Base-by-base conservation (phyloP, 2,113 vertebrate species). In the Amblyornis subalaris region DNA sequence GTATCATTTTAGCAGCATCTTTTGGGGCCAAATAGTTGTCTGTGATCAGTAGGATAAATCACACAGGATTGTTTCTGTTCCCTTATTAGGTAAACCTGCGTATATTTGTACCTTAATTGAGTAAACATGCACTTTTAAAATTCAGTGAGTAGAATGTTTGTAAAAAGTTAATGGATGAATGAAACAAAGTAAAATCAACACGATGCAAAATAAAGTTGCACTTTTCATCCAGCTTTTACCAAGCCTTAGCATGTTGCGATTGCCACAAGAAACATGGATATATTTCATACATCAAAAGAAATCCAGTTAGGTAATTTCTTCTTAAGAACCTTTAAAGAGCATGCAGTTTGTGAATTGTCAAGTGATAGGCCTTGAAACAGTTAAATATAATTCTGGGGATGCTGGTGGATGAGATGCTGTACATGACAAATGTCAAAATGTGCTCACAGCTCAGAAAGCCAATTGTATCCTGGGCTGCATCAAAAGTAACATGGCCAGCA, bases 401-500 rank as follows among this genome's bases (percentile, higher is more conserved):
- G 47, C 54, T 47, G 40, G 9, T 55, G 26, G 19, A 33, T 38
- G 38, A 38, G 45, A 33, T 22, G 28, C 12, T 38, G 23, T 19
- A 33, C 28, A 10, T 15, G 31, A 58, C 36, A 44, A 45, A 35
- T 38, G 36, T 38, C 36, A 58, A 44, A 4, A 14, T 9, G 11
- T 3, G 18, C 36, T 51, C 0, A 0, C 44, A 67, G 44, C 22
- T 22, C 3, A 76, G 45, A 45, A 36, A 76, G 2, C 7, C 62
- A 67, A 4, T 5, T 3, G 2, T 36, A 6, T 23, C 62, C 53
- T 69, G 72, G 22, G 36, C 62, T 67, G 31, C 38, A 44, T 6
- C 36, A 45, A 60, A 51, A 51, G 45, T 17, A 51, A 11, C 0
- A 0, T 6, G 2, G 33, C 0, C 62, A 60, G 36, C 5, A 36